Evolutionary conservation across 2,888 invertebrate genomes (phyloP), one percentile per base, ranked within the genome.

Genomic region (Synergus japonicus): DNA sequence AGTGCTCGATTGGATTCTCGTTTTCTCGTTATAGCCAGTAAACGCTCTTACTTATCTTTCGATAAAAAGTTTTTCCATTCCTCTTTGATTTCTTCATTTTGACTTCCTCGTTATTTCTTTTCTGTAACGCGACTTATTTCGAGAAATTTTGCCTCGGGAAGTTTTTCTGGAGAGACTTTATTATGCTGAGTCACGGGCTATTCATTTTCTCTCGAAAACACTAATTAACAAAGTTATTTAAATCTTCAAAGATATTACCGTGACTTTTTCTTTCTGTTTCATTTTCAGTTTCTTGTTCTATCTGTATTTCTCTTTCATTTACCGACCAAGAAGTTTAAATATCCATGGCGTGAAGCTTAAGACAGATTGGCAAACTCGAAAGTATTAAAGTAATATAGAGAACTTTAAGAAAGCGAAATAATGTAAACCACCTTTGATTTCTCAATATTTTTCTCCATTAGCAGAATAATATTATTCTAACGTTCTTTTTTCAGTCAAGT

Each of bases 111-210:
- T 65, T 64, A 22, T 46, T 22, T 12, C 13, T 22, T 18, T 22
- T 67, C 9, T 44, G 67, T 7, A 67, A 66, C 5, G 22, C 13
- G 22, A 69, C 46, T 69, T 69, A 15, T 54, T 54, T 54, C n/a
- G 8, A n/a, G 2, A n/a, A 54, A 54, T 8, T 54, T 54, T 4
- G n/a, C 54, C 54, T 54, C 8, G 7, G 2, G 54, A 8, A 54
- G 5, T 8, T 15, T 54, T n/a, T 54, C n/a, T 15, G n/a, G n/a
- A 54, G n/a, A 54, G n/a, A 54, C 15, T 54, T 8, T 4, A n/a
- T 15, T 54, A 54, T n/a, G 8, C 54, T n/a, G 8, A 54, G n/a
- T n/a, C 54, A 54, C 49, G 49, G 15, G 5, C n/a, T n/a, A 8
- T 54, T 8, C n/a, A 54, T n/a, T 54, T 54, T n/a, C 54, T 54